Evolutionary conservation across 2,888 invertebrate genomes (phyloP).

Genomic region (Agonum fuliginosum): DNA sequence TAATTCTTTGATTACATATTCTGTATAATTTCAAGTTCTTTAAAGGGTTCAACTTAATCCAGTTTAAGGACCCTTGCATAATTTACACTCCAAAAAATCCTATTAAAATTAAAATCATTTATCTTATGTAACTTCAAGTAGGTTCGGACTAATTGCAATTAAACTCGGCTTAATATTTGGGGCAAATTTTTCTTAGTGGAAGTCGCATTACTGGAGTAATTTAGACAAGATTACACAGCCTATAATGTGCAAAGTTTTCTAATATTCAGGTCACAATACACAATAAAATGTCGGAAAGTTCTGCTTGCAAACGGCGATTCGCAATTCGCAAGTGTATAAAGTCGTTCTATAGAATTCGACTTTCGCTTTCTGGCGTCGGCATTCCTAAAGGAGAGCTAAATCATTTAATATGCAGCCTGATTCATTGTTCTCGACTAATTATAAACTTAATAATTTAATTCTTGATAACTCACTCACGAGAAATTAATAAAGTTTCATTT

Average conservation of each 20-base stretch:
- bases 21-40: not conserved
- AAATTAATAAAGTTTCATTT: constrained; percentile 6
- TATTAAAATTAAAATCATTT: constrained; percentile 27
- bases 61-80: not conserved
- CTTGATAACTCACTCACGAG: not conserved
- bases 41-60: constrained; percentile 1
- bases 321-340: constrained; percentile 5
- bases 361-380: constrained; percentile 7
- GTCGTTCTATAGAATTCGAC: constrained; percentile 4
- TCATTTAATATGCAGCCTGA: constrained; percentile 22
- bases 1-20: no score
- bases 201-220: not conserved
- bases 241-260: constrained; percentile 38
- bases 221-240: constrained; percentile 2
- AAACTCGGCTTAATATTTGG: constrained; percentile 1
- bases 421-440: constrained; percentile 32
- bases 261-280: constrained; percentile 38
- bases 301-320: not conserved
- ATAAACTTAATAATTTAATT: constrained; percentile 38
- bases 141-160: constrained; percentile 9
- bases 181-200: not conserved
- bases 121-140: constrained; percentile 6
- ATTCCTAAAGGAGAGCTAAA: constrained; percentile 9
- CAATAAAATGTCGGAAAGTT: constrained; percentile 32
- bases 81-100: constrained; percentile 2